Conservation (phyloP, 1,140 invertebrate genomes). For the Hylyphantes graminicola region DNA sequence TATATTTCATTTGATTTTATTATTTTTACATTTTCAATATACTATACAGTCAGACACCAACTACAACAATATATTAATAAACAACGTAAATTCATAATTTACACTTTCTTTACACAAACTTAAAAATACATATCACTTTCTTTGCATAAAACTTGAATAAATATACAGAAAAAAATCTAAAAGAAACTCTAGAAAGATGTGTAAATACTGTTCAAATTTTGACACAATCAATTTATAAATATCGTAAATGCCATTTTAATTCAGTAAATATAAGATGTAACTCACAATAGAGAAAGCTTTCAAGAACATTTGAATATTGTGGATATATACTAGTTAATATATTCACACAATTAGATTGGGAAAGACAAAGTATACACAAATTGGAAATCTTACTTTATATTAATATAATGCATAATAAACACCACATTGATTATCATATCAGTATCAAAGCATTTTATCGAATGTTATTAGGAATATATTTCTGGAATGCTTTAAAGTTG, state of each 20-base stretch:
- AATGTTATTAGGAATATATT: too few relatives aligned
- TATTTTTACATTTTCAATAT: constrained; percentile 36
- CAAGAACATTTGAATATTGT: not conserved
- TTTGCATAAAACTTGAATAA: constrained; percentile 54
- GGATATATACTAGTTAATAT: constrained; percentile 9
- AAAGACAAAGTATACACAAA: constrained; percentile 28
- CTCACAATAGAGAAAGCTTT: constrained; percentile 9
- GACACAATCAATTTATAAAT: constrained; percentile 18
- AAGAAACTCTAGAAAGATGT: constrained; percentile 37
- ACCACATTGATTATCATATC: too few relatives aligned
- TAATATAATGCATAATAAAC: too few relatives aligned
- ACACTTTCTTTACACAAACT: constrained; percentile 53
- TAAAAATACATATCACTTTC: constrained; percentile 49
- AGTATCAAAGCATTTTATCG: too few relatives aligned
- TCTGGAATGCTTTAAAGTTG: too few relatives aligned
- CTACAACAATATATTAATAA: constrained; percentile 30
- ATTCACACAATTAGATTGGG: not conserved
- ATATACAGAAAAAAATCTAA: constrained; percentile 54
- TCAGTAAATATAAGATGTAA: constrained; percentile 14
- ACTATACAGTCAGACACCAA: constrained; percentile 48
- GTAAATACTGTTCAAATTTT: constrained; percentile 49
- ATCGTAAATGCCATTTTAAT: constrained; percentile 25
- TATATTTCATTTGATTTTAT: constrained; percentile 18
- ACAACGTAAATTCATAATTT: constrained; percentile 39
- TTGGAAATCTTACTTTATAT: too few relatives aligned